A percentile compares a stretch with the other conserved stretches of the same genome.
Conservation (phyloP, 2,888 invertebrate genomes). For the Ectemnius continuus region DNA sequence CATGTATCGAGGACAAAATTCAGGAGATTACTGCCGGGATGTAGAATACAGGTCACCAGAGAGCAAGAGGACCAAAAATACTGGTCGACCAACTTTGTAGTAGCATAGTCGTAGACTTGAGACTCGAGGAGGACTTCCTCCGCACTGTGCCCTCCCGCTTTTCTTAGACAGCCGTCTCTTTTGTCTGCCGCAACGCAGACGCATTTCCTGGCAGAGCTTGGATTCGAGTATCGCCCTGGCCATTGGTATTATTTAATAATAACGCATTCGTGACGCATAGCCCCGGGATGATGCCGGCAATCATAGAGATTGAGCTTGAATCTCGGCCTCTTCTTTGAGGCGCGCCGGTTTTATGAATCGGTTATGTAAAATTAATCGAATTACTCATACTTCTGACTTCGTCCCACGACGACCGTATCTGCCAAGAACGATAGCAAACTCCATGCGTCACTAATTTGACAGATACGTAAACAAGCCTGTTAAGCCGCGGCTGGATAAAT, state of each 20-base stretch:
- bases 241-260: constrained; percentile 7
- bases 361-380: constrained; percentile 16
- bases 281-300: not conserved
- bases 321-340: not conserved
- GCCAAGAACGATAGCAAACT: not conserved
- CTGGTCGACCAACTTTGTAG: constrained; percentile 54
- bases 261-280: not conserved
- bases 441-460: constrained; percentile 36
- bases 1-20: no score
- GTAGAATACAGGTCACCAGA: constrained; percentile 40
- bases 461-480: constrained; percentile 36
- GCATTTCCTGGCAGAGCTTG: constrained; percentile 28
- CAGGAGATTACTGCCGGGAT: no score
- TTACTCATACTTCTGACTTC: not conserved
- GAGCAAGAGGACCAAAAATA: constrained; percentile 51
- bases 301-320: not conserved
- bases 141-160: constrained; percentile 40
- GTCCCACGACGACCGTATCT: not conserved
- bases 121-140: constrained; percentile 16
- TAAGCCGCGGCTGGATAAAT: constrained; percentile 30
- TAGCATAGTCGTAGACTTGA: constrained; percentile 45
- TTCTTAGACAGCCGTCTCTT: constrained; percentile 45
- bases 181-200: constrained; percentile 26
- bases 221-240: not conserved
- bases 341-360: not conserved